phyloP scores from a whole-genome alignment of 2,797 vertebrate genomes.

The Urophycis tenuis region DNA sequence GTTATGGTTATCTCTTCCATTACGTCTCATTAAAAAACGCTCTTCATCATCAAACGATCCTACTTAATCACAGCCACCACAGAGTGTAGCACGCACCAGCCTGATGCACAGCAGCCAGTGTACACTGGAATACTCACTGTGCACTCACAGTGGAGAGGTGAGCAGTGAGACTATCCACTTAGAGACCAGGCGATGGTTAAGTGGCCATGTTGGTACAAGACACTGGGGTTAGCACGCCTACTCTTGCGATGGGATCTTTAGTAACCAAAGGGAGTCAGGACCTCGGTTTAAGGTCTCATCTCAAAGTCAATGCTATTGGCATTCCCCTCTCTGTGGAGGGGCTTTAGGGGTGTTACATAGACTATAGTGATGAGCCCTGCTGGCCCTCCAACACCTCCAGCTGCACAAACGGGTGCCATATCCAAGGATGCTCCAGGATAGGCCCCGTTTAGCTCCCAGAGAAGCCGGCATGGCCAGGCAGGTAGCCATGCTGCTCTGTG shows the following conservation, averaged over 20 bases:
- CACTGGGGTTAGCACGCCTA: neutral
- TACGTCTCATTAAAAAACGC: neutral
- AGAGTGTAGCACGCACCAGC: no score
- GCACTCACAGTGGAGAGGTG: no score
- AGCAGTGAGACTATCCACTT: no score
- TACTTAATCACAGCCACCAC: slow-evolving; percentile 28
- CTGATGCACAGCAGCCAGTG: no score
- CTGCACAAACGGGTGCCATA: neutral
- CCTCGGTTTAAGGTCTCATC: neutral
- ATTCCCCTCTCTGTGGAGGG: no score
- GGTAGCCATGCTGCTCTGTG: neutral
- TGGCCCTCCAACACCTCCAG: neutral
- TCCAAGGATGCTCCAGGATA: no score
- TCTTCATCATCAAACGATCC: slow-evolving; percentile 22
- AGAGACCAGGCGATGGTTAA: neutral
- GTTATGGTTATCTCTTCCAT: neutral
- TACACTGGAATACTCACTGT: no score
- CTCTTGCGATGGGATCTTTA: neutral
- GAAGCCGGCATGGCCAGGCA: neutral
- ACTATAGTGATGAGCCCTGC: no score
- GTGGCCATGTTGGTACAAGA: neutral
- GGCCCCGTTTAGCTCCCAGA: neutral
- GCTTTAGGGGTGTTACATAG: no score
- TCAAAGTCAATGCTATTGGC: neutral
- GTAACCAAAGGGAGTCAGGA: neutral